Base-by-base conservation (phyloP, 2,888 invertebrate species). In the Agrochola circellaris region DNA sequence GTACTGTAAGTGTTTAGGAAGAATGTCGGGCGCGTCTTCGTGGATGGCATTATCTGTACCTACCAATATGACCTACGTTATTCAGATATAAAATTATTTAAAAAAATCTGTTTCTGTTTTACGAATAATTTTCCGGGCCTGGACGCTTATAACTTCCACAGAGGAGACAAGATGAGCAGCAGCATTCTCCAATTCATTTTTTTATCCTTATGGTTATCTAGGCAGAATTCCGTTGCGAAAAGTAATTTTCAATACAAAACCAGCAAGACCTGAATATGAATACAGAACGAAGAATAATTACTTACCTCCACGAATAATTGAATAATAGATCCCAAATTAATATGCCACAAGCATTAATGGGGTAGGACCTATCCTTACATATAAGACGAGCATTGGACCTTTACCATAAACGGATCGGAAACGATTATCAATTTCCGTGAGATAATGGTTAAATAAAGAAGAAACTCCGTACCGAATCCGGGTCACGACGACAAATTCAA, bases 341-440 rank as follows among this genome's bases (percentile, higher is more conserved):
- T 75, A 82, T 30, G n/a, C n/a, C 23, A 70, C 77, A 71, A 71
- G 61, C 30, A 58, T 58, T 75, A 73, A 84, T 81, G 65, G 70
- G 69, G 60, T 60, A 30, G 17, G 48, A 54, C 54, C 45, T 45
- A 45, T 5, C 5, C 17, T 6, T n/a, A 56, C 9, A 48, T 17
- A 48, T 56, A 23, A 62, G n/a, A 62, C 73, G 75, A 77, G 73
- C 51, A 79, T 62, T 70, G 73, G 23, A 54, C n/a, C 15, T 69
- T 61, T 67, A 51, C 62, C 38, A 20, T 42, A 54, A 64, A 48
- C 48, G 58, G 51, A 69, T 54, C 75, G 58, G 38, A 73, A 70
- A 64, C 61, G 67, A 77, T 77, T 51, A 77, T 69, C 62, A 85
- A 82, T 67, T 68, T 77, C 45, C 65, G 48, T 34, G 61, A 30